Conservation (phyloP, 2,113 vertebrate species). For the Taxidea taxus region DNA sequence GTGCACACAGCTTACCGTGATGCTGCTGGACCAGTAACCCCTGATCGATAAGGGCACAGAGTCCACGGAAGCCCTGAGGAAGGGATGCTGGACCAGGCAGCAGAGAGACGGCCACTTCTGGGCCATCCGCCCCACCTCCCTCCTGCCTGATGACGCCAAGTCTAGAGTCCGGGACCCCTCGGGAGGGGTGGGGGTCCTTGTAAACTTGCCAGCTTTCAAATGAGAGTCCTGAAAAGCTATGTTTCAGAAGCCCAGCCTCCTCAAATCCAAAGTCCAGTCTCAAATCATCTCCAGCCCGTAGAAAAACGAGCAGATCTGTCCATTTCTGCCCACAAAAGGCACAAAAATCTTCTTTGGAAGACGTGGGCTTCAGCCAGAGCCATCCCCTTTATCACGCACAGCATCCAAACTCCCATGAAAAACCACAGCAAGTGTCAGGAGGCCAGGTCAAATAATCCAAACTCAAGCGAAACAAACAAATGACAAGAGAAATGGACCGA, state of each 20-base stretch:
- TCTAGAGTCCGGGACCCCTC: not conserved
- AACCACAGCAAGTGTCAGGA: not conserved
- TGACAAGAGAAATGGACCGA: not conserved
- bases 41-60: accelerated
- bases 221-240: not conserved
- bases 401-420: not conserved
- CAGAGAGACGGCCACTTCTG: accelerated
- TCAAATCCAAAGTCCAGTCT: not conserved
- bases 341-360: no score
- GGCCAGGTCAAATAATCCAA: not conserved
- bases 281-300: not conserved
- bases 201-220: not conserved
- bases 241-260: not conserved
- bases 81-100: no score
- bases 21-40: not conserved
- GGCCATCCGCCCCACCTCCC: not conserved
- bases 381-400: not conserved
- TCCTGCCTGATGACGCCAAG: not conserved
- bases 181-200: not conserved
- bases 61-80: not conserved
- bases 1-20: accelerated
- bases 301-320: not conserved
- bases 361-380: not conserved
- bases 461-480: not conserved
- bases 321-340: not conserved